phyloP scores from a whole-genome alignment of 2,113 vertebrate species.

The Nycticorax nycticorax region DNA sequence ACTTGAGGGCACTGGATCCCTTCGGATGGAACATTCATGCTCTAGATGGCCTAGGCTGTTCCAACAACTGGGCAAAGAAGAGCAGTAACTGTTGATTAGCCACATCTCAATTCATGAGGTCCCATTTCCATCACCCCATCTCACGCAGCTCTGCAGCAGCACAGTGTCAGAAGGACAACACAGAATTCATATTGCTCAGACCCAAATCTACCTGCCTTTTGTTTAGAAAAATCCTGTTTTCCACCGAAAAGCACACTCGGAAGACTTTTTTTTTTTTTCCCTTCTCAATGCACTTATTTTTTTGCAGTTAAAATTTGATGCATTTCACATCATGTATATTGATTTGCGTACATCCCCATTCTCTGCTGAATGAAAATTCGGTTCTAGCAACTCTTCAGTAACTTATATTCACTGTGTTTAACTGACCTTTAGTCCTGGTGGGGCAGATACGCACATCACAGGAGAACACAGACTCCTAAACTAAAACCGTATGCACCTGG shows the following conservation, averaged over 20 bases:
- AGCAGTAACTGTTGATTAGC: neutral
- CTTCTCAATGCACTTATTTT: neutral
- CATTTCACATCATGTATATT: neutral
- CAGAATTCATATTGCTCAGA: neutral
- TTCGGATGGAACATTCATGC: neutral
- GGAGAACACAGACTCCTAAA: neutral
- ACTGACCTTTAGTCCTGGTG: neutral
- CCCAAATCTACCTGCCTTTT: neutral
- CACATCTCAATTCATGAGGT: neutral
- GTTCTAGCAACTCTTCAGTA: neutral
- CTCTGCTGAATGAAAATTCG: neutral
- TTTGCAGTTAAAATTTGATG: neutral
- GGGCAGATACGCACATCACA: neutral
- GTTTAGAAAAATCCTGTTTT: neutral
- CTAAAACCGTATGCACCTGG: neutral
- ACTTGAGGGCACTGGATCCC: neutral
- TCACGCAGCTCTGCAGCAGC: neutral
- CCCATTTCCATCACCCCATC: neutral
- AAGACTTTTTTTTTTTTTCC: neutral
- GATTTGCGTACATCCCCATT: neutral
- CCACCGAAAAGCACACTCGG: neutral
- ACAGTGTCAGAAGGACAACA: neutral
- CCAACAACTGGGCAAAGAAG: neutral
- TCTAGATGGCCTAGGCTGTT: neutral
- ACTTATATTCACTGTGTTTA: neutral